Evolutionary conservation across 2,888 invertebrate species (phyloP).

Genomic region (Helobdella robusta): DNA sequence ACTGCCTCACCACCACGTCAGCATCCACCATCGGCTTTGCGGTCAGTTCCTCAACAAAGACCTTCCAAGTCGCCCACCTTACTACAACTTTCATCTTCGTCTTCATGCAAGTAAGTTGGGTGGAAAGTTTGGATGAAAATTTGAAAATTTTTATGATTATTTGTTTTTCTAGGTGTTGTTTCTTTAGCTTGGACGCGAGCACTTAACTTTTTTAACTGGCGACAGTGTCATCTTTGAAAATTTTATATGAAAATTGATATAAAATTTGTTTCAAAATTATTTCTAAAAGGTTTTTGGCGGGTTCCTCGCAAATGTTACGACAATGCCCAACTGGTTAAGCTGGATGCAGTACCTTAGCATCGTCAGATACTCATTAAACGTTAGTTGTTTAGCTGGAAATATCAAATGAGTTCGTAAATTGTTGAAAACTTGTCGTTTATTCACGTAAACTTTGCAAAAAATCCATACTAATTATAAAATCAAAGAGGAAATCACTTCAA

Average conservation of each 20-base stretch:
- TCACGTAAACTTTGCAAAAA: background rate
- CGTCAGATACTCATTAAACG: slow-evolving; percentile 42
- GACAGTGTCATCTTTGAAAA: slow-evolving; percentile 1
- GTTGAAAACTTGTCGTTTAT: background rate
- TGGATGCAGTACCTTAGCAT: slow-evolving; percentile 47
- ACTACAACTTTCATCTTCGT: slow-evolving; percentile 36
- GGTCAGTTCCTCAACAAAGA: slow-evolving; percentile 33
- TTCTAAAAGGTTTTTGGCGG: slow-evolving; percentile 42
- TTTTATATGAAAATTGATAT: background rate
- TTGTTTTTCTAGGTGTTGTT: too few species aligned
- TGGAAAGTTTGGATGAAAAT: too few species aligned
- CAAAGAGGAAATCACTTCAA: background rate
- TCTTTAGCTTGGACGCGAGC: too few species aligned
- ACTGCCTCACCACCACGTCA: slow-evolving; percentile 43
- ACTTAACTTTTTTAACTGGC: too few species aligned
- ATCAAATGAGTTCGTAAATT: too few species aligned
- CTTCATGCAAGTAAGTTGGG: slow-evolving; percentile 44
- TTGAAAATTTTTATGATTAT: too few species aligned
- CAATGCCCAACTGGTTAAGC: slow-evolving; percentile 41
- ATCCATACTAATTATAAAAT: background rate
- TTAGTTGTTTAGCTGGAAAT: slow-evolving; percentile 20
- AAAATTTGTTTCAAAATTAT: background rate
- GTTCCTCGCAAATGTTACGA: slow-evolving; percentile 44
- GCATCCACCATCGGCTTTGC: slow-evolving; percentile 44
- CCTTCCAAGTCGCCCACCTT: slow-evolving; percentile 37